These are phyloP conservation scores for Pangasius larnaudii DNA, from an alignment of 2,797 vertebrate species.

Conservation along the genomic window DNA sequence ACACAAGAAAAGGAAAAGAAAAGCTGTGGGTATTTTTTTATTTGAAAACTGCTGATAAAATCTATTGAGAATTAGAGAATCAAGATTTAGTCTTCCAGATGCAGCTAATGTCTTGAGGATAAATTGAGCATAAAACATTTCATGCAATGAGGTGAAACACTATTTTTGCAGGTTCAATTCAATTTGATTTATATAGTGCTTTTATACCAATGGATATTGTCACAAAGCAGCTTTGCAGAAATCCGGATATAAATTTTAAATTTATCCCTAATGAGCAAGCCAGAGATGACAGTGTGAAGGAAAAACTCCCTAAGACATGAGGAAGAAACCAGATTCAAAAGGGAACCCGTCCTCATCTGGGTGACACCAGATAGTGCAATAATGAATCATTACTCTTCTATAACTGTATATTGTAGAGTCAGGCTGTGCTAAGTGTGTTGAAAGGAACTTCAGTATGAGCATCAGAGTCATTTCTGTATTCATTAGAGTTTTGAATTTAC, in stretches of 20 bases:
- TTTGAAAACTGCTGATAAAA: background rate
- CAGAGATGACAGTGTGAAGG: background rate
- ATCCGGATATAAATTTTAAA: background rate
- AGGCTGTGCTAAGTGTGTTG: background rate
- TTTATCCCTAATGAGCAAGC: background rate
- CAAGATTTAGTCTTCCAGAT: background rate
- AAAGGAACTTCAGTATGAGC: background rate
- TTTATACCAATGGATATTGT: background rate
- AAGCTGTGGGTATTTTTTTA: no score
- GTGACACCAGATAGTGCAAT: background rate
- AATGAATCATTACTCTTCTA: background rate
- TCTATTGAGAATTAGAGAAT: background rate
- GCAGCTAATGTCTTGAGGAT: background rate
- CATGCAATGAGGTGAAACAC: background rate
- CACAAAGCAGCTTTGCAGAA: slow-evolving; percentile 6
- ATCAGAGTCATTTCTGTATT: background rate
- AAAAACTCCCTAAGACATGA: background rate
- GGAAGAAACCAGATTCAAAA: background rate
- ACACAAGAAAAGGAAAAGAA: background rate
- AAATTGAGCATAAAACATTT: background rate
- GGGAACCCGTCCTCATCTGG: background rate
- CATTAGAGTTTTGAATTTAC: background rate
- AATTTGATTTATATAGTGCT: background rate
- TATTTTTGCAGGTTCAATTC: background rate
- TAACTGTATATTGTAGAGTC: background rate